These are phyloP conservation scores for Scolopax bukidnonensis DNA, from an alignment of 2,797 vertebrate genomes.

Conservation along the genomic window DNA sequence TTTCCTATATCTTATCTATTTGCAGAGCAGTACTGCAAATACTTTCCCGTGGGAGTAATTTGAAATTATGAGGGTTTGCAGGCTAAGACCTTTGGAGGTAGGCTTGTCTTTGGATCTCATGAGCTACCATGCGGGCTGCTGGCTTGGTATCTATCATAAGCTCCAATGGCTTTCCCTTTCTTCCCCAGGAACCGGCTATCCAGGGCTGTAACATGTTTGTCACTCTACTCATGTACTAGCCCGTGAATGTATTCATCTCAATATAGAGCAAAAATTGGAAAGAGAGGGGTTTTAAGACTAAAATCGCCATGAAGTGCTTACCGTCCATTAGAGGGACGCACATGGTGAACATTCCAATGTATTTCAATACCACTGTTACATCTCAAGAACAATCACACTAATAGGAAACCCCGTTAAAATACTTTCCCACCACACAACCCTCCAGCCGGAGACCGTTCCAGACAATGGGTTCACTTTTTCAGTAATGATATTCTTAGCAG, in stretches of 20 bases:
- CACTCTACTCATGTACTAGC: not conserved
- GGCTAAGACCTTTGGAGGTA: not conserved
- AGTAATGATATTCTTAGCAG: conserved; percentile 67
- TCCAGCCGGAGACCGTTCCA: conserved; percentile 64
- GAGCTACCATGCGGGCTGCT: not conserved
- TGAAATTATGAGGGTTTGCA: not conserved
- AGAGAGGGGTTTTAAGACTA: not conserved
- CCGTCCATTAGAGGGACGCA: conserved; percentile 5
- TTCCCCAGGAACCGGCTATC: not conserved
- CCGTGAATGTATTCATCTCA: not conserved
- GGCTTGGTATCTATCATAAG: not conserved
- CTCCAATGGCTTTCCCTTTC: not conserved
- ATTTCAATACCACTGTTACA: conserved; percentile 52
- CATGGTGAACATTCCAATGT: conserved; percentile 55
- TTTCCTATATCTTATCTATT: not conserved
- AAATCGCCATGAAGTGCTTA: conserved; percentile 58
- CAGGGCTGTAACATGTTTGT: not conserved
- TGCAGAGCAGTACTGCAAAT: not conserved
- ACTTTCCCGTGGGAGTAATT: not conserved
- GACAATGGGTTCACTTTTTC: conserved; percentile 70
- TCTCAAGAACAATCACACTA: conserved; percentile 55
- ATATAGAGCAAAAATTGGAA: not conserved
- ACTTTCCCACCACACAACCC: conserved; percentile 74
- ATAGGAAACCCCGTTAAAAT: conserved; percentile 73
- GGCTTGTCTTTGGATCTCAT: not conserved